Base-by-base conservation (phyloP, 2,113 vertebrate genomes). In the rat (Rattus norvegicus) region DNA sequence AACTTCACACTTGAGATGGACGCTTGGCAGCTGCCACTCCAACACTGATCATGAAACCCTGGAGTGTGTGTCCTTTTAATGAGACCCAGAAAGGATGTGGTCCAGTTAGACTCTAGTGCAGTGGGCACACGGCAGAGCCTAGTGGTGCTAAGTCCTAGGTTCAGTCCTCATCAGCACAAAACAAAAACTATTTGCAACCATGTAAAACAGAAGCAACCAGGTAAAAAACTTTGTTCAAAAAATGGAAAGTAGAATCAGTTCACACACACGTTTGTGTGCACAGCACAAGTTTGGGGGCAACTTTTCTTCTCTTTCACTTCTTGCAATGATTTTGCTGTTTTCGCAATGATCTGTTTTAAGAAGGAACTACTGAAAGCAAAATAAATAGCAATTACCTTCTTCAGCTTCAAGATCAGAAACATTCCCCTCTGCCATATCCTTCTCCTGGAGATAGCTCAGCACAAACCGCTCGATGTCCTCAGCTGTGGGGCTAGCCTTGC, bases 361-460 rank as follows among this genome's bases (percentile, higher is more conserved):
- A 89, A 89, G 65, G 54, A 91, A 59, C 24, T 8, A 6, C 24
- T 73, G 39, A 91, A 89, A 22, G n/a, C 49, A 86, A 87, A 92
- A 83, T 80, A 93, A 92, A 39, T 86, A 88, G 72, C 7, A 93
- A n/a, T 95, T 97, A 98, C 97, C 73, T 72, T 97, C 98, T 93
- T 98, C 98, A 2, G 97, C 97, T 14, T 98, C 98, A 0, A 96
- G 81, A 36, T 99, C 99, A 0, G 97, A 97, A 63, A 99, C 94
- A 30, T 99, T 96, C 7, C 99, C 99, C 90, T 99, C 99, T 17
- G 99, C 99, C 0, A 99, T 97, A 88, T 98, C 98, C 97, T 99
- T 99, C 98, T 99, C 98, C 61, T 97, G 99, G 84, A 98, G 5
- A 59, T 99, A 99, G 95, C 99, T 98, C 63, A 99, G 98, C 92